Conservation (phyloP, 1,140 invertebrate species). For the Andricus grossulariae region DNA sequence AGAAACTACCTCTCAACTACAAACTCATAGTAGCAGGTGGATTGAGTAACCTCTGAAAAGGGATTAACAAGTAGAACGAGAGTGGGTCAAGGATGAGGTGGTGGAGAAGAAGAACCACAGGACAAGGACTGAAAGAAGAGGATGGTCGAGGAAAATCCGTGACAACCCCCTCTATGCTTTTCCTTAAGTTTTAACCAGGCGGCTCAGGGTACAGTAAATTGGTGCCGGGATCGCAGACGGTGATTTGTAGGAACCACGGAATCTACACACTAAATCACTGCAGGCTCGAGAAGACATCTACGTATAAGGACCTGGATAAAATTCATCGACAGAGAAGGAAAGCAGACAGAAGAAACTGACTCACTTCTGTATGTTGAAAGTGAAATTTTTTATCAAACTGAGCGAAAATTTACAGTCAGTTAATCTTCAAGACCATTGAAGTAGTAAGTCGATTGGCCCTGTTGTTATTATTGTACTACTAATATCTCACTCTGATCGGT, state of each 20-base stretch:
- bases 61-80: background rate
- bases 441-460: too few relatives aligned
- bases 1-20: too few relatives aligned
- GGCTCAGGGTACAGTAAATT: background rate
- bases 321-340: background rate
- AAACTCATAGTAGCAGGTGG: background rate
- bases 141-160: background rate
- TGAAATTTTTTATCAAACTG: too few relatives aligned
- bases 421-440: too few relatives aligned
- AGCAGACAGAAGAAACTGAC: too few relatives aligned
- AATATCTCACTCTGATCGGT: too few relatives aligned
- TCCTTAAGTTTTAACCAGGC: background rate
- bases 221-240: background rate
- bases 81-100: background rate
- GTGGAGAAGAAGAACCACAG: background rate
- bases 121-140: background rate
- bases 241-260: background rate
- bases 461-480: too few relatives aligned
- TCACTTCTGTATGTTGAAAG: too few relatives aligned
- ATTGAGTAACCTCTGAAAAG: background rate
- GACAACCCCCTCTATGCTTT: background rate
- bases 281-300: background rate
- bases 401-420: too few relatives aligned
- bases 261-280: background rate
- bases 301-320: background rate